Percentiles rank a stretch among this genome's conserved stretches.
phyloP scores from a whole-genome alignment of 2,888 invertebrate species.

The Myathropa florea region DNA sequence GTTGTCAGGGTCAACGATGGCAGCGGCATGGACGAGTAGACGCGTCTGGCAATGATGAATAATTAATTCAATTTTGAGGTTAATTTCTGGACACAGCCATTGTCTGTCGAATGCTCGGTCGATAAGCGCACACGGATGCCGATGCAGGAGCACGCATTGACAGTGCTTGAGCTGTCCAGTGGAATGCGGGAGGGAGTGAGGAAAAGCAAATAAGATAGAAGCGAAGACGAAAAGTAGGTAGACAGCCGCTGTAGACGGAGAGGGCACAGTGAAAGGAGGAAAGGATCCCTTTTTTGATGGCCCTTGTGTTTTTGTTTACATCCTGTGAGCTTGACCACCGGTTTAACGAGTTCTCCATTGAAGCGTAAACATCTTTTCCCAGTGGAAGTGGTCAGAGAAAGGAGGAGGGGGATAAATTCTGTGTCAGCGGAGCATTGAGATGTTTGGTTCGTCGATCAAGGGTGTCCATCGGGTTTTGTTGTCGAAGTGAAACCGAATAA shows the following conservation, averaged over 20 bases:
- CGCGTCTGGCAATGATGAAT: conserved; percentile 31
- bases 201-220: conserved; percentile 25
- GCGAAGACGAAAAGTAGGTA: conserved; percentile 16
- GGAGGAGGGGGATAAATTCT: neutral
- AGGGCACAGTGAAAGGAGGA: neutral
- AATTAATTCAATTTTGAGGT: conserved; percentile 61
- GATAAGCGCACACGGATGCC: neutral
- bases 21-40: neutral
- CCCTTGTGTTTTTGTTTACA: conserved; percentile 37
- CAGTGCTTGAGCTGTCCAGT: neutral
- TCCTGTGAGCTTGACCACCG: conserved; percentile 29
- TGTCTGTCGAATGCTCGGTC: neutral
- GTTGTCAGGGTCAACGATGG: conserved; percentile 56
- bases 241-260: neutral
- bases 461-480: neutral
- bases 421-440: neutral
- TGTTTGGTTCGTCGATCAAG: neutral
- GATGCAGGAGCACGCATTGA: neutral
- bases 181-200: neutral
- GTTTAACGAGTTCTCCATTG: conserved; percentile 36
- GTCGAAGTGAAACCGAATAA: neutral
- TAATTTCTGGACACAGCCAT: conserved; percentile 29
- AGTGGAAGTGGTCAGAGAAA: conserved; percentile 4
- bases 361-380: conserved; percentile 14
- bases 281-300: conserved; percentile 19